Conservation (phyloP, 2,888 invertebrate species). For the Coronaproctus castanopsis region DNA sequence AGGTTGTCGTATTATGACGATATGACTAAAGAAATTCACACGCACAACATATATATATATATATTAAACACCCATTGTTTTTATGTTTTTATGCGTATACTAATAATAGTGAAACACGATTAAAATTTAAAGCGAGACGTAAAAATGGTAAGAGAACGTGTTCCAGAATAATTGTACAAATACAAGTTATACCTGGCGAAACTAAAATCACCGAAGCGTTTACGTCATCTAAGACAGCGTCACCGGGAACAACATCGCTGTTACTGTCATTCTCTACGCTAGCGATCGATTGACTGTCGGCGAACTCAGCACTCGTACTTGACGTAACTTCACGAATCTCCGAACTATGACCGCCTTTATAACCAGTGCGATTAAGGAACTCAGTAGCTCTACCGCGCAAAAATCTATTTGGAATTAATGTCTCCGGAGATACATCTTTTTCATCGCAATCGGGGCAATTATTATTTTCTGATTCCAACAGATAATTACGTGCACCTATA, state of each 20-base stretch:
- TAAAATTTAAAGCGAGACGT: too few relatives aligned
- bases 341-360: conserved; percentile 24
- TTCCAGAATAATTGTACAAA: background rate
- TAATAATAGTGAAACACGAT: too few relatives aligned
- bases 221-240: background rate
- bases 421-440: conserved; percentile 77
- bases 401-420: conserved; percentile 80
- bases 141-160: too few relatives aligned
- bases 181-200: background rate
- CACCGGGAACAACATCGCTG: background rate
- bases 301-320: too few relatives aligned
- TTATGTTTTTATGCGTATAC: too few relatives aligned
- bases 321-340: background rate
- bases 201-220: background rate
- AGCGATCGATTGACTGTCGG: too few relatives aligned
- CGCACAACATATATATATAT: too few relatives aligned
- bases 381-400: conserved; percentile 69
- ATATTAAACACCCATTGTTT: too few relatives aligned
- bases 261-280: background rate
- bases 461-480: conserved; percentile 82
- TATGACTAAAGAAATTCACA: too few relatives aligned
- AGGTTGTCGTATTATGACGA: too few relatives aligned
- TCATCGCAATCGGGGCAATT: conserved; percentile 89
- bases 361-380: conserved; percentile 81
- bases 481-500: conserved; percentile 68